These are phyloP conservation scores for Phodopus roborovskii DNA, from an alignment of 2,113 vertebrate species.

Conservation along the genomic window DNA sequence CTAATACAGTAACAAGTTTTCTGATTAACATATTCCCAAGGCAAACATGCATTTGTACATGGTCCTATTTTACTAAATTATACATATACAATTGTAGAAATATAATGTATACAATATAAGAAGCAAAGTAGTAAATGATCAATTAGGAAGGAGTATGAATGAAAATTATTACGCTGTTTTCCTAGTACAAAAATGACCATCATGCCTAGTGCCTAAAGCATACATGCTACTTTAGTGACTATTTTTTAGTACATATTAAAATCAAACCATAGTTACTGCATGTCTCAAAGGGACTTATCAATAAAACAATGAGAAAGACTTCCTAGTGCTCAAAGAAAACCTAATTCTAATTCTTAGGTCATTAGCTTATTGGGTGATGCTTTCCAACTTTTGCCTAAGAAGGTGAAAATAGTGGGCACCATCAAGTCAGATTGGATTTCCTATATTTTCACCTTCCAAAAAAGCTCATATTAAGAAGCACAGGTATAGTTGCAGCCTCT, in stretches of 20 bases:
- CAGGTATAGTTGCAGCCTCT: neutral
- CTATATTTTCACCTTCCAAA: neutral
- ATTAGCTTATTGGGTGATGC: conserved; percentile 39
- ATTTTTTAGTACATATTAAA: conserved; percentile 1
- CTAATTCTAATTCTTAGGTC: conserved; percentile 39
- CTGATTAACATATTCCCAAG: neutral
- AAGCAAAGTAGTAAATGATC: neutral
- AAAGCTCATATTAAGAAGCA: conserved; percentile 50
- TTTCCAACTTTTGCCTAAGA: conserved; percentile 42
- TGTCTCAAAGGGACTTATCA: neutral
- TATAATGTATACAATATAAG: neutral
- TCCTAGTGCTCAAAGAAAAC: neutral
- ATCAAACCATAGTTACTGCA: neutral
- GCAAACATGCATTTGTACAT: neutral
- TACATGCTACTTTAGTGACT: neutral
- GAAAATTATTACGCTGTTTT: neutral
- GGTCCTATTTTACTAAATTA: neutral
- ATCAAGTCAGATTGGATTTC: conserved; percentile 23
- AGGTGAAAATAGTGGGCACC: neutral
- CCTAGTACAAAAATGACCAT: neutral
- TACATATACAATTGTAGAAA: neutral
- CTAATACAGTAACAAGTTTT: neutral
- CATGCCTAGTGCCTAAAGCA: conserved; percentile 25
- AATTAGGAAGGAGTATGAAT: neutral
- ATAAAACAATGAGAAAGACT: neutral